These are phyloP conservation scores for Eudasyphora cyanicolor DNA, from an alignment of 2,888 invertebrate species.

Conservation along the genomic window DNA sequence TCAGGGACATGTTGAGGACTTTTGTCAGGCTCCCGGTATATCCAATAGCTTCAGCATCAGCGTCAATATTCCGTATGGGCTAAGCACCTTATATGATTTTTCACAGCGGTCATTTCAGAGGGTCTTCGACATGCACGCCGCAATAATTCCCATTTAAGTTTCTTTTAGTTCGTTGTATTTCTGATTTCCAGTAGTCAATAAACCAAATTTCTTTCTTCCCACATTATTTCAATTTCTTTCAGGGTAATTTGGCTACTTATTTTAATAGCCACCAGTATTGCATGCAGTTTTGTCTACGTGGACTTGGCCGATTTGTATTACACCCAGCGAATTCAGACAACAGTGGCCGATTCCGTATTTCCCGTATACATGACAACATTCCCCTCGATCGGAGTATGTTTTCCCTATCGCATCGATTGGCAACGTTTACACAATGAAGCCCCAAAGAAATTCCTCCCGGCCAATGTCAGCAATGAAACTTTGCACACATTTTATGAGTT, in stretches of 20 bases:
- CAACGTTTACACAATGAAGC: constrained; percentile 69
- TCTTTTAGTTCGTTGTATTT: neutral
- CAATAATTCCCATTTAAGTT: neutral
- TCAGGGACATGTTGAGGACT: no score
- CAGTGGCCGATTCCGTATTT: constrained; percentile 74
- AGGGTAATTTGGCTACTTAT: constrained; percentile 75
- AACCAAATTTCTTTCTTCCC: neutral
- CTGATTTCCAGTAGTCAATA: neutral
- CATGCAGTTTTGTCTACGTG: constrained; percentile 71
- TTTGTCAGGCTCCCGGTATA: no score
- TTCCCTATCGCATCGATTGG: constrained; percentile 75
- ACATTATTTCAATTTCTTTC: neutral
- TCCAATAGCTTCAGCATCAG: no score
- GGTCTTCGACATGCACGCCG: no score
- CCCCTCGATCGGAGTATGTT: constrained; percentile 76
- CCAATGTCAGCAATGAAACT: constrained; percentile 67
- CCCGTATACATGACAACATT: constrained; percentile 74
- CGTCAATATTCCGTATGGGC: no score
- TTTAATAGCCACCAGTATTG: constrained; percentile 70
- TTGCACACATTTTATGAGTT: constrained; percentile 71
- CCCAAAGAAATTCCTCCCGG: constrained; percentile 70
- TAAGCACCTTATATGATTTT: no score
- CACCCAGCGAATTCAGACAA: constrained; percentile 73
- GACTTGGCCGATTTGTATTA: constrained; percentile 72
- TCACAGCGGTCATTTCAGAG: no score